Conservation (phyloP, 2,888 invertebrate species). For the Tetragonisca angustula region DNA sequence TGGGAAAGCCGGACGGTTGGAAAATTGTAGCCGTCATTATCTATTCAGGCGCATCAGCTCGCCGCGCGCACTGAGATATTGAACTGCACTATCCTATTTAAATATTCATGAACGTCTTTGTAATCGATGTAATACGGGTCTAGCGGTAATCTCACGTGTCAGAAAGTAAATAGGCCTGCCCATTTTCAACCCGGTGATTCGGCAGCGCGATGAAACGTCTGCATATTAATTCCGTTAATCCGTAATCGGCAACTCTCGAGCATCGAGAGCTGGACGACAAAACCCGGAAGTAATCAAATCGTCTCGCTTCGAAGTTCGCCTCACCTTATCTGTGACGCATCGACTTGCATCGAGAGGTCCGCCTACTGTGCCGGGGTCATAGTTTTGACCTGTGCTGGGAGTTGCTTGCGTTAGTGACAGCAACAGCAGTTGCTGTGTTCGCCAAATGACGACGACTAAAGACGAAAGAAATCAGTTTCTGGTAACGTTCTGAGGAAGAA, state of each 20-base stretch:
- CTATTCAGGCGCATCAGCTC: constrained; percentile 69
- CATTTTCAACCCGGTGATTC: constrained; percentile 58
- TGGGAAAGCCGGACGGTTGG: constrained; percentile 42
- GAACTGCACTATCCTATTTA: constrained; percentile 71
- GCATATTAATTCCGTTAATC: constrained; percentile 41
- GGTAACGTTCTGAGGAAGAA: no score
- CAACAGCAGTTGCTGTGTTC: no score
- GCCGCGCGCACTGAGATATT: constrained; percentile 63
- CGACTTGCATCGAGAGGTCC: no score
- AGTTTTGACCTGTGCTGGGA: no score
- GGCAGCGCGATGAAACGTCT: constrained; percentile 3
- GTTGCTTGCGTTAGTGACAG: no score
- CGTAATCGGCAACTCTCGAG: background rate
- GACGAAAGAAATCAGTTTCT: no score
- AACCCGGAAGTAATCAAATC: no score
- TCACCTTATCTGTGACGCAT: no score
- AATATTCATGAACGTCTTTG: constrained; percentile 75
- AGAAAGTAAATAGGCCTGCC: constrained; percentile 69
- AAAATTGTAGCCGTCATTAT: constrained; percentile 67
- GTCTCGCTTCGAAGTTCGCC: no score
- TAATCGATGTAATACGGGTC: constrained; percentile 73
- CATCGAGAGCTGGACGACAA: background rate
- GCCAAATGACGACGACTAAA: no score
- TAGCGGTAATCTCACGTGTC: constrained; percentile 70
- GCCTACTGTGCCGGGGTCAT: no score